Evolutionary conservation across 2,113 vertebrate genomes (phyloP).

Genomic region (Melozone crissalis): DNA sequence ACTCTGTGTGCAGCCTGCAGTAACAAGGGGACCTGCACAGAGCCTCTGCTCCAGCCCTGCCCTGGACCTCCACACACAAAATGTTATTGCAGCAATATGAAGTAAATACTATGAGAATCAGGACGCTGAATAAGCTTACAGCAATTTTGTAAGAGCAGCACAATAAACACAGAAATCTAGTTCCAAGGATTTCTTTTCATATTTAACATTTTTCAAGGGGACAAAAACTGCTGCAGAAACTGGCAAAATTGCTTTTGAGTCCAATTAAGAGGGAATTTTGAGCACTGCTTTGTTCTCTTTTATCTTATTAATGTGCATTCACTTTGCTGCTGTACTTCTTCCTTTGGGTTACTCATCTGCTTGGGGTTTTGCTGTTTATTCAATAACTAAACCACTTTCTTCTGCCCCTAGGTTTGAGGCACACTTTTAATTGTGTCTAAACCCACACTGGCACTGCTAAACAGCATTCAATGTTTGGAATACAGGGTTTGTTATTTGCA

Average conservation of each 20-base stretch:
- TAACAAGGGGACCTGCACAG: neutral
- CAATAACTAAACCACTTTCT: neutral
- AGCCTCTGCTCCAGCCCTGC: neutral
- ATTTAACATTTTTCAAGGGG: neutral
- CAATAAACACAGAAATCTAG: neutral
- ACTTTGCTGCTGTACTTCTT: neutral
- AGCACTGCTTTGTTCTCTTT: neutral
- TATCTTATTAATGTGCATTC: neutral
- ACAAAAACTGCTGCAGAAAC: neutral
- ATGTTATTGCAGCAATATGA: neutral
- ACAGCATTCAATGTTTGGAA: neutral
- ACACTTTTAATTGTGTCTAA: neutral
- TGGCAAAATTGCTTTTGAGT: neutral
- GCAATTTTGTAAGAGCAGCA: neutral
- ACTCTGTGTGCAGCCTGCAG: neutral
- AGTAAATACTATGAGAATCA: neutral
- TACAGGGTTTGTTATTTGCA: accelerated
- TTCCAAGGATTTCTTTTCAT: neutral
- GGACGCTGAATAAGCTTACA: neutral
- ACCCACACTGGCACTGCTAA: neutral
- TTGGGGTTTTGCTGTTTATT: neutral
- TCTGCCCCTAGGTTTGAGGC: neutral
- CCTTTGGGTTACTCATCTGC: neutral
- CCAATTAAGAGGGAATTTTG: neutral
- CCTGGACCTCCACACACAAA: neutral